These are phyloP conservation scores for Mesorhabditis sp. DNA, from an alignment of 2,888 invertebrate species.

Conservation along the genomic window DNA sequence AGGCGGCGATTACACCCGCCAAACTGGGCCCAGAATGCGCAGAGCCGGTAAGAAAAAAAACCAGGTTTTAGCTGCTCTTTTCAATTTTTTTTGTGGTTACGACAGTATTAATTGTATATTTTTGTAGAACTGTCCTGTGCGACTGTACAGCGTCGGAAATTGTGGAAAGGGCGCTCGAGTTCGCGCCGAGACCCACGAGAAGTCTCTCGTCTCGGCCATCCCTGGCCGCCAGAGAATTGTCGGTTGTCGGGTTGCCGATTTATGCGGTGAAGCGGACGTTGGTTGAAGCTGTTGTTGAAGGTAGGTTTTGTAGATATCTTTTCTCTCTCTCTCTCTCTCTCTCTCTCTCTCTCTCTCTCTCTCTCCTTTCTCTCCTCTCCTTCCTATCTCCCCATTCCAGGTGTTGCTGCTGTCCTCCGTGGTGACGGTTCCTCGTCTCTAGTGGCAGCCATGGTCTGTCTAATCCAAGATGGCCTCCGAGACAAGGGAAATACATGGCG, in stretches of 20 bases:
- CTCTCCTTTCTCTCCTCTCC: not conserved
- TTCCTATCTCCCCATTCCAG: not conserved
- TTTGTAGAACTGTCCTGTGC: constrained; percentile 30
- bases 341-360: not conserved
- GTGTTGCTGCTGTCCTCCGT: constrained; percentile 18
- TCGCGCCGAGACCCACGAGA: constrained; percentile 22
- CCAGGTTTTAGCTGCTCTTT: not conserved
- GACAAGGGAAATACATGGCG: constrained; percentile 63
- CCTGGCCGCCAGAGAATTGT: constrained; percentile 48
- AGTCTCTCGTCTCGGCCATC: constrained; percentile 26
- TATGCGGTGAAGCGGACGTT: constrained; percentile 48
- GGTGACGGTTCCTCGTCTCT: constrained; percentile 60
- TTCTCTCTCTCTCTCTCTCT: not conserved
- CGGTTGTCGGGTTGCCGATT: constrained; percentile 53
- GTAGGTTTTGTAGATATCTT: constrained; percentile 12
- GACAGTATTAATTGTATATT: not conserved
- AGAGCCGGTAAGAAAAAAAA: not conserved
- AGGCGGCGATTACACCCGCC: constrained; percentile 19
- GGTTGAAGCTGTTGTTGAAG: constrained; percentile 55
- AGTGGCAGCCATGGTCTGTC: constrained; percentile 78
- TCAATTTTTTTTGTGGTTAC: not conserved
- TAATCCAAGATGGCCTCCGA: constrained; percentile 79
- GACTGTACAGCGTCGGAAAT: constrained; percentile 30
- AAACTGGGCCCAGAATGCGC: constrained; percentile 6
- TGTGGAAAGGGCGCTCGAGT: constrained; percentile 17